Evolutionary conservation across 2,797 vertebrate species (phyloP).

Genomic region (Anas flavirostris): DNA sequence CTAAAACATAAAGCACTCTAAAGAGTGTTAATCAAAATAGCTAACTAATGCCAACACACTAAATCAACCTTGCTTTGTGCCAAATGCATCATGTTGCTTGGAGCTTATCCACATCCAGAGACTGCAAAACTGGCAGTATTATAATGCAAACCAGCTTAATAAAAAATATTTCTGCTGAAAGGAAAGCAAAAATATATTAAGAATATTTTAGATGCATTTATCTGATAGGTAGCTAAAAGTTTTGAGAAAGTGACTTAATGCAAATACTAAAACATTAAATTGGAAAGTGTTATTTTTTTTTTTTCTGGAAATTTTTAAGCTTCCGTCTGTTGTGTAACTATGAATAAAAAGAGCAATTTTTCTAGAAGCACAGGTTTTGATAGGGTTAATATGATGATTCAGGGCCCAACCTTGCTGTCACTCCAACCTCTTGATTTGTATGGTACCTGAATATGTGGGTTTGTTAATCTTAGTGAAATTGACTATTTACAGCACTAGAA

Average conservation of each 20-base stretch:
- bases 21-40: conserved; percentile 12
- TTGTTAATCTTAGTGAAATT: not conserved
- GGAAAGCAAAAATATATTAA: not conserved
- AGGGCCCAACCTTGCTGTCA: not conserved
- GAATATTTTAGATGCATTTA: not conserved
- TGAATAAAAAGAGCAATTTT: not conserved
- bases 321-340: not conserved
- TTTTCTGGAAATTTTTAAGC: not conserved
- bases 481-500: not conserved
- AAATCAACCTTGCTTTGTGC: not conserved
- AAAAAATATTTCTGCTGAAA: not conserved
- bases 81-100: not conserved
- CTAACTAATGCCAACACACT: not conserved
- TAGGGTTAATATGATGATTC: not conserved
- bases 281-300: not conserved
- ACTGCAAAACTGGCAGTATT: not conserved
- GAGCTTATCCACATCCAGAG: not conserved
- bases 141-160: not conserved
- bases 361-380: not conserved
- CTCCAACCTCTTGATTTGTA: not conserved
- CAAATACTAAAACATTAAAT: not conserved
- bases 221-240: not conserved
- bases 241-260: not conserved
- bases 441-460: not conserved
- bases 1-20: not conserved